Evolutionary conservation across 2,888 invertebrate species (phyloP).

Genomic region (Mimachlamys varia): DNA sequence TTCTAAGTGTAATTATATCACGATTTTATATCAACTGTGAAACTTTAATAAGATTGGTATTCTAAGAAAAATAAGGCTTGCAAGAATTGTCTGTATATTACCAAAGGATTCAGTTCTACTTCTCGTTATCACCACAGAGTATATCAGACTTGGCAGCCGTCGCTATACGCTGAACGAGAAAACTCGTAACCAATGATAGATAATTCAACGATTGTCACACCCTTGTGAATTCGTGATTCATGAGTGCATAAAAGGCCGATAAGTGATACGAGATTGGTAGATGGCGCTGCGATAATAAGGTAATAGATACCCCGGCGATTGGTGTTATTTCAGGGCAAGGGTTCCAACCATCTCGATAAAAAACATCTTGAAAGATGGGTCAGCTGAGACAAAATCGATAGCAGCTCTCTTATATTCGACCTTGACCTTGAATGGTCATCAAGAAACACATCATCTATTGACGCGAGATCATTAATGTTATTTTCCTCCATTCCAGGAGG

Average conservation of each 20-base stretch:
- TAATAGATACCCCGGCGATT: not conserved
- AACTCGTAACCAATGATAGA: slow-evolving; percentile 23
- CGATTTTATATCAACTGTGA: too few species aligned
- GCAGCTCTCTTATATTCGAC: not conserved
- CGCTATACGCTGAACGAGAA: not conserved
- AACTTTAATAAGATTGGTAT: too few species aligned
- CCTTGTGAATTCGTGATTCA: slow-evolving; percentile 3
- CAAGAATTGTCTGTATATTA: too few species aligned
- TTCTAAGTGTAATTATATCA: too few species aligned
- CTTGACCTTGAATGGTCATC: not conserved
- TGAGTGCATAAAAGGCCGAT: slow-evolving; percentile 24
- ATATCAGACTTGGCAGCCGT: not conserved
- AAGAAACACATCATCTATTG: not conserved
- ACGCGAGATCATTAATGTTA: not conserved
- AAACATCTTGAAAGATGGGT: slow-evolving; percentile 24
- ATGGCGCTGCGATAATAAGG: slow-evolving; percentile 6
- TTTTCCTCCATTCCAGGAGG: not conserved
- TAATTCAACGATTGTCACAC: slow-evolving; percentile 25
- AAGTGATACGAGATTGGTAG: slow-evolving; percentile 29
- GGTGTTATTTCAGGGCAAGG: slow-evolving; percentile 25
- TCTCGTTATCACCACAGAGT: not conserved
- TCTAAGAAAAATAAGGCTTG: too few species aligned
- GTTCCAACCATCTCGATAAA: not conserved
- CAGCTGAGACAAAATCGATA: not conserved
- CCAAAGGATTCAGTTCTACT: too few species aligned